Percentiles rank a stretch among this genome's conserved stretches.
Conservation (phyloP, 2,797 vertebrate genomes). For the Phoebastria nigripes region DNA sequence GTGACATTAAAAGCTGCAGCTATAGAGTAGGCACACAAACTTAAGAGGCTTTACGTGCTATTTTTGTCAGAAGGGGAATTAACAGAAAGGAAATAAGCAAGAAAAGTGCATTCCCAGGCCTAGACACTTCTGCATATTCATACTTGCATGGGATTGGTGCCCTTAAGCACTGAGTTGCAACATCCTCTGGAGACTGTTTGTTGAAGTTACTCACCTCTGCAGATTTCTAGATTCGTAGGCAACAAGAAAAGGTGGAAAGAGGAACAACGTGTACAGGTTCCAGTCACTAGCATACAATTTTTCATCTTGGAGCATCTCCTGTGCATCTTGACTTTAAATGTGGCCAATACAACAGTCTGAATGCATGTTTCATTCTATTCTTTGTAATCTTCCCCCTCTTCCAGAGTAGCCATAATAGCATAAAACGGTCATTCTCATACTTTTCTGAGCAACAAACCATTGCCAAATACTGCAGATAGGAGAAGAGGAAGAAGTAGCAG, state of each 20-base stretch:
- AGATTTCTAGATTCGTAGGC: not conserved
- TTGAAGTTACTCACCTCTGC: not conserved
- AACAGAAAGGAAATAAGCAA: constrained; percentile 2
- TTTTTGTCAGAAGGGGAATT: constrained; percentile 20
- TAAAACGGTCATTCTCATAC: accelerated
- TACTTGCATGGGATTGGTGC: not conserved
- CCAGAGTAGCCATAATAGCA: not conserved
- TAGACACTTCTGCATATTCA: not conserved
- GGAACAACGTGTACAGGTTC: not conserved
- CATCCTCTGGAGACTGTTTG: not conserved
- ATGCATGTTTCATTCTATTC: not conserved
- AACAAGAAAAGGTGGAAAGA: not conserved
- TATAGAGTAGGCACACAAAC: not conserved
- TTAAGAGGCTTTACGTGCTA: constrained; percentile 31
- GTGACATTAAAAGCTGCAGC: not conserved
- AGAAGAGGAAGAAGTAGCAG: not conserved
- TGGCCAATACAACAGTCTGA: not conserved
- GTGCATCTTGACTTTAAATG: not conserved
- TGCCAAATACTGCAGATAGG: not conserved
- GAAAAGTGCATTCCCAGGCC: not conserved
- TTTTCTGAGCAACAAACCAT: not conserved
- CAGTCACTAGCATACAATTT: not conserved
- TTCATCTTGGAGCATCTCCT: not conserved
- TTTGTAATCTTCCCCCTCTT: not conserved
- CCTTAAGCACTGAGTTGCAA: constrained; percentile 4